Evolutionary conservation across 2,113 vertebrate genomes (phyloP).

Genomic region (Hippocampus abdominalis): DNA sequence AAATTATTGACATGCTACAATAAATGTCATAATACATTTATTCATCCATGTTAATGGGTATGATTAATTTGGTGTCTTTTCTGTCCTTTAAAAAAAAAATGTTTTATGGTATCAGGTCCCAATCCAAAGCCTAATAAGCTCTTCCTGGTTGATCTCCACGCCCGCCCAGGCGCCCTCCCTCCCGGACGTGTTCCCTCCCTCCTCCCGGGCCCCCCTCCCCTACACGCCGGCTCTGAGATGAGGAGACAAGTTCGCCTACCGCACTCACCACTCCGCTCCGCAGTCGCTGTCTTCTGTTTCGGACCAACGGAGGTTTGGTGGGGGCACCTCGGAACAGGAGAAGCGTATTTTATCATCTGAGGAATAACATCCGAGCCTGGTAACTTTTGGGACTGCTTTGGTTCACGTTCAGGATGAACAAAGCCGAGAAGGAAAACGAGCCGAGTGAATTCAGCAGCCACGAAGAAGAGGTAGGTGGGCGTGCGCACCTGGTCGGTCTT

Average conservation of each 20-base stretch:
- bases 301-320: neutral
- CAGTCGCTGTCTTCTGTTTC: neutral
- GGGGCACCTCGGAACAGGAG: neutral
- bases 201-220: neutral
- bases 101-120: too few relatives aligned
- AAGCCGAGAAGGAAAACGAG: conserved; percentile 71
- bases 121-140: neutral
- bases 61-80: too few relatives aligned
- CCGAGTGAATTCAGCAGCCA: conserved; percentile 69
- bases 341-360: neutral
- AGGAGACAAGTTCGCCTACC: conserved; percentile 1
- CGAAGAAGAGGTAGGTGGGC: conserved; percentile 70
- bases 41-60: too few relatives aligned
- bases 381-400: neutral
- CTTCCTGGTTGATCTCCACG: neutral
- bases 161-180: neutral
- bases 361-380: neutral
- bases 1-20: too few relatives aligned
- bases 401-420: conserved; percentile 64
- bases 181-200: neutral
- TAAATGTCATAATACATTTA: too few relatives aligned
- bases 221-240: neutral
- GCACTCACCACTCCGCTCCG: neutral
- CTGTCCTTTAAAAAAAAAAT: too few relatives aligned
- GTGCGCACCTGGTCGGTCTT: conserved; percentile 21